A percentile compares a stretch with the other conserved stretches of the same genome.
phyloP scores from a whole-genome alignment of 2,113 vertebrate genomes.

The Pitta sordida region DNA sequence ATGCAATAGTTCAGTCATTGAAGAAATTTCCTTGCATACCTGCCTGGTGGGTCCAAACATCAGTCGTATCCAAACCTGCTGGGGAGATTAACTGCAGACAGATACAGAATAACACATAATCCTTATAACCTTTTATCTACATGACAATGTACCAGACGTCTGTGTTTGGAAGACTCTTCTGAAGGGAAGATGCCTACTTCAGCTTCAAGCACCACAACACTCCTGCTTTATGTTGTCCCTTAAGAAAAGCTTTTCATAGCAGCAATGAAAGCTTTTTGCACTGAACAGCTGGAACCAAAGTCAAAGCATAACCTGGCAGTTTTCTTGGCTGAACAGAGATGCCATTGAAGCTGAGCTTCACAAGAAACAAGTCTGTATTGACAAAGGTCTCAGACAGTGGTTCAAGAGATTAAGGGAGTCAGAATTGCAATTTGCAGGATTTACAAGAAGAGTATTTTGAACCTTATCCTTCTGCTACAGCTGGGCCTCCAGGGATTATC shows the following conservation, averaged over 20 bases:
- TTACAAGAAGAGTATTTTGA: background rate
- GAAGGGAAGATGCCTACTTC: conserved; percentile 3
- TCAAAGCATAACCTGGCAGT: conserved; percentile 38
- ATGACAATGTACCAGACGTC: background rate
- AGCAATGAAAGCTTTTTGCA: conserved; percentile 32
- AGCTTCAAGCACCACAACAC: conserved; percentile 27
- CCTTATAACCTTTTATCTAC: background rate
- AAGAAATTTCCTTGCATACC: background rate
- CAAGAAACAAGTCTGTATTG: background rate
- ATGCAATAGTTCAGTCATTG: background rate
- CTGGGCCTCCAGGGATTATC: background rate
- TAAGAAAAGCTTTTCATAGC: conserved; percentile 34
- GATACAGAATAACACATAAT: background rate
- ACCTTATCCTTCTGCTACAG: conserved; percentile 3
- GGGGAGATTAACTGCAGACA: background rate
- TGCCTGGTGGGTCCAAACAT: background rate
- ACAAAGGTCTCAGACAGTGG: background rate
- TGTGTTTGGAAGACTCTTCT: background rate
- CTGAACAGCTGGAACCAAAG: conserved; percentile 50
- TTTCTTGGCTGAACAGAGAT: conserved; percentile 14
- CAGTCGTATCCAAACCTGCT: background rate
- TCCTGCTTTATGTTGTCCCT: conserved; percentile 6
- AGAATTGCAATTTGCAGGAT: background rate
- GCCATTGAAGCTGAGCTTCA: background rate
- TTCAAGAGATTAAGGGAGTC: background rate